A percentile compares a stretch with the other conserved stretches of the same genome.
These are phyloP conservation scores for Alexandromys fortis DNA, from an alignment of 2,113 vertebrate species.

Conservation along the genomic window DNA sequence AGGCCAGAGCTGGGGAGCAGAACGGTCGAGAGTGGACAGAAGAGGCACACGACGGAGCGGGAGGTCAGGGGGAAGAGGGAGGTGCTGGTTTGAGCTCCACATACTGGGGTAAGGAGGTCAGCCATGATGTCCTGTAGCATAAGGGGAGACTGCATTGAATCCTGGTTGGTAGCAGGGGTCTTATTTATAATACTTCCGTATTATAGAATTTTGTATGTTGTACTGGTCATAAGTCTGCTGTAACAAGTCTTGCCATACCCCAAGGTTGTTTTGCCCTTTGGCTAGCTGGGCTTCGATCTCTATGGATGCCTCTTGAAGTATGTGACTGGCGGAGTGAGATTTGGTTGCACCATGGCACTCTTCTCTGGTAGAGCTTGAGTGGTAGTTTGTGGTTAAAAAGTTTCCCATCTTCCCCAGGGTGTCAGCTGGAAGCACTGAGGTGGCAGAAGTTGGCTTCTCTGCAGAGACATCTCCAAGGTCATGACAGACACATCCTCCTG, in stretches of 20 bases:
- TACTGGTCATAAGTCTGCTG: neutral
- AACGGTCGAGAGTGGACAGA: neutral
- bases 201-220: fast-evolving
- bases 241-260: neutral
- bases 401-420: neutral
- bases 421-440: neutral
- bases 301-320: neutral
- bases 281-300: neutral
- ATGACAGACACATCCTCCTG: neutral
- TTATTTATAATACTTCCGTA: neutral
- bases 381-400: neutral
- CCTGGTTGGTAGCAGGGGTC: neutral
- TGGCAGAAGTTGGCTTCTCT: neutral
- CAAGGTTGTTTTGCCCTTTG: neutral
- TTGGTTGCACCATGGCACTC: neutral
- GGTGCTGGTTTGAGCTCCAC: fast-evolving
- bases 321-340: neutral
- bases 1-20: neutral
- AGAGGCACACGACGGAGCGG: neutral
- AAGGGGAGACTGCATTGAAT: neutral
- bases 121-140: neutral
- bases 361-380: neutral
- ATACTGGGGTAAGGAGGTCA: neutral
- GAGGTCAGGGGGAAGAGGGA: too few relatives aligned
- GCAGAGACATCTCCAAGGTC: neutral